Percentiles rank a stretch among this genome's conserved stretches.
Evolutionary conservation across 1,140 invertebrate species (phyloP).

Genomic region (Stegodyphus mimosarum): DNA sequence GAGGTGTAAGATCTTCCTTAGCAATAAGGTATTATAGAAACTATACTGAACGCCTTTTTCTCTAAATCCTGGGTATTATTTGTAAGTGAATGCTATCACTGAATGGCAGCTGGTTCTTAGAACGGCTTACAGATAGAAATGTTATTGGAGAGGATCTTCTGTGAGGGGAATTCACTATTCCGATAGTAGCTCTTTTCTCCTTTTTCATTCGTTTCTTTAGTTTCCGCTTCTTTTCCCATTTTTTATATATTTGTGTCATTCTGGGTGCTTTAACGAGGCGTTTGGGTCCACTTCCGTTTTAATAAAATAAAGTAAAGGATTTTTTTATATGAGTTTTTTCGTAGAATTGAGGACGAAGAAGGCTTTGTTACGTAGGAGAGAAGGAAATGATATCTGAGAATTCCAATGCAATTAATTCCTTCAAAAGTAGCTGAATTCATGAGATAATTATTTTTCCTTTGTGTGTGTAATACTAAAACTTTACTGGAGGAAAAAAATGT

Average conservation of each 20-base stretch:
- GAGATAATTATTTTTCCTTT: no score
- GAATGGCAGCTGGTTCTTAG: conserved; percentile 10
- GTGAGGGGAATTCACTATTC: conserved; percentile 1
- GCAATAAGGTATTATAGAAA: conserved; percentile 27
- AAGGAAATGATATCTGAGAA: no score
- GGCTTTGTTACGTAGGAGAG: no score
- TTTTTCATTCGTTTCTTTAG: background rate
- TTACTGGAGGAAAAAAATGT: no score
- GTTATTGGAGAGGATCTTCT: background rate
- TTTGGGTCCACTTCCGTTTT: conserved; percentile 10
- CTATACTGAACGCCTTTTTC: background rate
- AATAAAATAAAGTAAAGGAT: background rate
- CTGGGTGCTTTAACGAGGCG: conserved; percentile 4
- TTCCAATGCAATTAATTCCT: no score
- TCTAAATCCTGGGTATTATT: conserved; percentile 41
- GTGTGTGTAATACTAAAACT: no score
- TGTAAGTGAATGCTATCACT: conserved; percentile 38
- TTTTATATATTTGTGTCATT: conserved; percentile 23
- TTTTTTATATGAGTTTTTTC: no score
- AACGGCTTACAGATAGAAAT: conserved; percentile 37
- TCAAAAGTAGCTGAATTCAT: no score
- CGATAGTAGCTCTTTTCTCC: background rate
- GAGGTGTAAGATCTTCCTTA: no score
- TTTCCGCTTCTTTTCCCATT: background rate
- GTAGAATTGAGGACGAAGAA: no score